These are phyloP conservation scores for Deroplatys truncata DNA, from an alignment of 2,888 invertebrate species.

Conservation along the genomic window DNA sequence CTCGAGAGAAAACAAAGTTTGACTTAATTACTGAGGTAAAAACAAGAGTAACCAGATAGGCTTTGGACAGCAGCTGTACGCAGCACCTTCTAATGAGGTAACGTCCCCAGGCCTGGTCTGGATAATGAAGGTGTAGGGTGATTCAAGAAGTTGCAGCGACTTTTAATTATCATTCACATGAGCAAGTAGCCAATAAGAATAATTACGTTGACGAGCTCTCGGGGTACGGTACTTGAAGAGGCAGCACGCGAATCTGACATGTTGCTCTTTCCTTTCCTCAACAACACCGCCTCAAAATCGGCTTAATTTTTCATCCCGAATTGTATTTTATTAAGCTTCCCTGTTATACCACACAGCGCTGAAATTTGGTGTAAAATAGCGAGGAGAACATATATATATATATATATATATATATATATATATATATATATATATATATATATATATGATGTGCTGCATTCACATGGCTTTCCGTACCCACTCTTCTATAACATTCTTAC, in stretches of 20 bases:
- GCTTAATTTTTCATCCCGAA: no score
- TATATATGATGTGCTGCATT: no score
- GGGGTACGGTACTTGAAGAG: neutral
- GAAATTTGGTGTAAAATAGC: no score
- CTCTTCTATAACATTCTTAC: no score
- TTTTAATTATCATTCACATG: conserved; percentile 7
- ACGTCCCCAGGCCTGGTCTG: neutral
- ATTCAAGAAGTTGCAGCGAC: neutral
- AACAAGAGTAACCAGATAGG: neutral
- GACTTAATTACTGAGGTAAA: neutral
- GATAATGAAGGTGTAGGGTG: conserved; percentile 15
- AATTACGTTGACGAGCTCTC: neutral
- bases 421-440: no score
- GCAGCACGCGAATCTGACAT: neutral
- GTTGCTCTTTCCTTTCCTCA: neutral
- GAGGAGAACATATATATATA: no score
- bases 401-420: no score
- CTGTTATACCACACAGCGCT: no score
- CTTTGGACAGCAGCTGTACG: neutral
- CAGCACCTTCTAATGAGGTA: conserved; percentile 2
- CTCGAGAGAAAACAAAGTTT: neutral
- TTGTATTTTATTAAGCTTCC: no score
- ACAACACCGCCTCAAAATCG: no score
- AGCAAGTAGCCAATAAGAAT: neutral
- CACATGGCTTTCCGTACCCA: no score